Evolutionary conservation across 2,888 invertebrate species (phyloP).

Genomic region (Carabus problematicus): DNA sequence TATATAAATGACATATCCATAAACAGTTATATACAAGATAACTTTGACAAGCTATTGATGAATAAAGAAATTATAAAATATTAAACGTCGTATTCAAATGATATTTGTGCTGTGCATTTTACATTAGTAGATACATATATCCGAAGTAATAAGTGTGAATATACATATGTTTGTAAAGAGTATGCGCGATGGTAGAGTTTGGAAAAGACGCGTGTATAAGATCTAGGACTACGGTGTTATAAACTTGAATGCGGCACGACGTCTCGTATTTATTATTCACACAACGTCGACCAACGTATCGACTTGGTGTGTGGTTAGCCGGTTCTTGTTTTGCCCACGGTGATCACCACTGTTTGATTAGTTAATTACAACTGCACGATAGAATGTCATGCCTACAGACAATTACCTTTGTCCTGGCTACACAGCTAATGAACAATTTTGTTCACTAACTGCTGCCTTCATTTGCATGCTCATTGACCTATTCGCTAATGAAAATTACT

Average conservation of each 20-base stretch:
- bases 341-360: conserved; percentile 11
- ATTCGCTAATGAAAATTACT: conserved; percentile 16
- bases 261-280: conserved; percentile 31
- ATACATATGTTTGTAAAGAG: too few species aligned
- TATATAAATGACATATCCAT: too few species aligned
- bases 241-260: conserved; percentile 11
- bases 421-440: conserved; percentile 21
- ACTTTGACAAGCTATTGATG: not conserved
- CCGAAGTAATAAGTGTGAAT: too few species aligned
- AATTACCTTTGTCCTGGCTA: conserved; percentile 23
- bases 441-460: conserved; percentile 17
- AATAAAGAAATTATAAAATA: not conserved
- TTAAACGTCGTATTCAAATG: too few species aligned
- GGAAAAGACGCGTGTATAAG: too few species aligned
- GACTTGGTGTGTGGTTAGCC: conserved; percentile 7
- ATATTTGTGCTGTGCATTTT: too few species aligned
- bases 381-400: conserved; percentile 7
- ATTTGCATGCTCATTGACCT: not conserved
- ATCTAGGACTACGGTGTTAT: conserved; percentile 8
- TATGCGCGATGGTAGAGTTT: not conserved
- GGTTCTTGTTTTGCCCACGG: too few species aligned
- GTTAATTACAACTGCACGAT: conserved; percentile 19
- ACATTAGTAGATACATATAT: too few species aligned
- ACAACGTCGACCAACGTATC: conserved; percentile 14
- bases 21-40: not conserved